These are phyloP conservation scores for Brenthis ino DNA, from an alignment of 2,888 invertebrate species.

Conservation along the genomic window DNA sequence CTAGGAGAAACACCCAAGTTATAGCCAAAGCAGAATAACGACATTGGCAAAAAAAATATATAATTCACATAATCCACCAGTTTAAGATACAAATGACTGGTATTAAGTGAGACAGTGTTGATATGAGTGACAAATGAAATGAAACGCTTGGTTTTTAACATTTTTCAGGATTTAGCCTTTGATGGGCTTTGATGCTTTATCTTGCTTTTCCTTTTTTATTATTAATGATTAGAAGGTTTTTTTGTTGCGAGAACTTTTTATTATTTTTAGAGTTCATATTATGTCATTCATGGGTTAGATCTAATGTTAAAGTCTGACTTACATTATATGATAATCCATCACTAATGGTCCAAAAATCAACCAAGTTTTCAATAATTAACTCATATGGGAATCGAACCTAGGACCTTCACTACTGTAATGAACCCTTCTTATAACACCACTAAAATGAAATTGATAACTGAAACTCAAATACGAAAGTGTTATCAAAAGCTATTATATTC, in stretches of 20 bases:
- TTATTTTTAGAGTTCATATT: too few relatives aligned
- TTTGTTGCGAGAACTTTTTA: neutral
- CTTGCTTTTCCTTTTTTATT: slow-evolving; percentile 5
- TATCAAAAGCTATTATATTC: slow-evolving; percentile 12
- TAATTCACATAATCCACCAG: slow-evolving; percentile 77
- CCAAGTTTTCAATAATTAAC: too few relatives aligned
- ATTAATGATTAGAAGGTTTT: neutral
- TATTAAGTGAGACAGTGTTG: slow-evolving; percentile 62
- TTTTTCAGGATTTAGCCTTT: slow-evolving; percentile 19
- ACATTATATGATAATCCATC: too few relatives aligned
- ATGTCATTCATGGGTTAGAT: too few relatives aligned
- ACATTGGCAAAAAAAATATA: slow-evolving; percentile 71
- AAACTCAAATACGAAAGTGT: neutral
- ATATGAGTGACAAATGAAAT: slow-evolving; percentile 33
- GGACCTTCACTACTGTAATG: neutral
- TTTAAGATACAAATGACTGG: slow-evolving; percentile 69
- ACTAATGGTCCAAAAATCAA: too few relatives aligned
- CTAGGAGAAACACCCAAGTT: slow-evolving; percentile 70
- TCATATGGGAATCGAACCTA: too few relatives aligned
- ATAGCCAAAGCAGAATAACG: slow-evolving; percentile 67
- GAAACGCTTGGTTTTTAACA: slow-evolving; percentile 9
- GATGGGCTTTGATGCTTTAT: slow-evolving; percentile 8
- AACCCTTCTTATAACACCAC: neutral
- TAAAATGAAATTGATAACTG: neutral
- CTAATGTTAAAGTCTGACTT: too few relatives aligned